phyloP scores from a whole-genome alignment of 2,797 vertebrate genomes.

The Rhinoraja longicauda region DNA sequence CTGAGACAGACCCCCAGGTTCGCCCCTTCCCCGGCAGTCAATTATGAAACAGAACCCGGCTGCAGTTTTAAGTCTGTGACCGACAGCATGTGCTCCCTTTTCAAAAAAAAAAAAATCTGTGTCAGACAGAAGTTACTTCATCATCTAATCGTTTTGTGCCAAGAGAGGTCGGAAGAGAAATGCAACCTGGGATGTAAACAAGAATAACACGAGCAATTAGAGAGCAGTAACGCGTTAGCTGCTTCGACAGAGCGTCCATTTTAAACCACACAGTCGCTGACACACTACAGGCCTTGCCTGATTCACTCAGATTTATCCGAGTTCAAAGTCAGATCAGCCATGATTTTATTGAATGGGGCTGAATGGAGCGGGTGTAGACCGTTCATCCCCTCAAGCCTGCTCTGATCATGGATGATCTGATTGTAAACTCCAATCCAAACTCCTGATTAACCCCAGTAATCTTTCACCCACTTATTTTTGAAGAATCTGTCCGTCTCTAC shows the following conservation, averaged over 20 bases:
- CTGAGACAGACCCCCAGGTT: not conserved
- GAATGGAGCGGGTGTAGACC: too few species aligned
- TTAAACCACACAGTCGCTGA: not conserved
- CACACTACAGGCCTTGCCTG: not conserved
- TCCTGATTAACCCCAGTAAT: too few species aligned
- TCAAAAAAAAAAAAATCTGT: not conserved
- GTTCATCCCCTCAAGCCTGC: too few species aligned
- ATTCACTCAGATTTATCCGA: too few species aligned
- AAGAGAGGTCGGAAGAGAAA: not conserved
- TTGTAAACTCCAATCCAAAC: too few species aligned
- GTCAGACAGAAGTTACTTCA: not conserved
- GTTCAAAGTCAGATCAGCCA: too few species aligned
- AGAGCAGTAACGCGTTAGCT: not conserved
- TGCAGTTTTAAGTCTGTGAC: not conserved
- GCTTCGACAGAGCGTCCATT: not conserved
- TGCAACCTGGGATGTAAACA: not conserved
- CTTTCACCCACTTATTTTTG: too few species aligned
- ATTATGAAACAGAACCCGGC: not conserved
- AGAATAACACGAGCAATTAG: not conserved
- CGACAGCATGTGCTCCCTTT: not conserved
- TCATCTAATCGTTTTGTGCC: not conserved
- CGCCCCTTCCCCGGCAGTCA: not conserved
- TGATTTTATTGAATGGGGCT: too few species aligned
- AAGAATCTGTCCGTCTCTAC: too few species aligned
- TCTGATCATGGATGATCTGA: too few species aligned